phyloP scores from a whole-genome alignment of 1,140 invertebrate genomes.

The Drosophila prosaltans region DNA sequence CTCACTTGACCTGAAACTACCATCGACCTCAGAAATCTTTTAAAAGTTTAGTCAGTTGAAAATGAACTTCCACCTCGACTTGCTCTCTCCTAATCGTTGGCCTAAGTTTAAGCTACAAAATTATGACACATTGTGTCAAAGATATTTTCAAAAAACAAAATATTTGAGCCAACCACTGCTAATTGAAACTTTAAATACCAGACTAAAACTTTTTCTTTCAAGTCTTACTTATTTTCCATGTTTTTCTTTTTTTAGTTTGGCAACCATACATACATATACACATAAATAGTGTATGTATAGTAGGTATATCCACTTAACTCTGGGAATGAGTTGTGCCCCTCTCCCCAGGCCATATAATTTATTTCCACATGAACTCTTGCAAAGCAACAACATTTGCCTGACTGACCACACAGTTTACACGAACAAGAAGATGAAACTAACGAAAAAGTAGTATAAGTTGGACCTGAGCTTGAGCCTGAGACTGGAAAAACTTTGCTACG shows the following conservation, averaged over 20 bases:
- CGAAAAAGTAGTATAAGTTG: constrained; percentile 48
- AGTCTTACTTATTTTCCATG: not conserved
- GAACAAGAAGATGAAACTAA: constrained; percentile 28
- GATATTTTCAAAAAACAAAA: constrained; percentile 30
- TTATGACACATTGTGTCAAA: constrained; percentile 47
- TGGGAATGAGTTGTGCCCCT: not conserved
- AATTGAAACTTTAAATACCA: constrained; percentile 63
- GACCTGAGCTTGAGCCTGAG: constrained; percentile 14
- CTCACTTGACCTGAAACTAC: not conserved
- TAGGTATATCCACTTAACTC: not conserved
- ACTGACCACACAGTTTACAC: constrained; percentile 68
- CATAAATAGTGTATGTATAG: not conserved
- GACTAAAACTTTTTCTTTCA: constrained; percentile 26
- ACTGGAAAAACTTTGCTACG: constrained; percentile 52
- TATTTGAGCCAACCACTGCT: constrained; percentile 21
- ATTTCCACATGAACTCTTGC: constrained; percentile 65
- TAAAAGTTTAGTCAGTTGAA: constrained; percentile 3
- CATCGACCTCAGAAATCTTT: not conserved
- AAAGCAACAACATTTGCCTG: constrained; percentile 64
- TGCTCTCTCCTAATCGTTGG: not conserved
- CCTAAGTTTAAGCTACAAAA: constrained; percentile 21
- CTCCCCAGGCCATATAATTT: constrained; percentile 60
- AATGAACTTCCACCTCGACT: constrained; percentile 16
- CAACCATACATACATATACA: constrained; percentile 10
- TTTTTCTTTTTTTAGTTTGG: not conserved